phyloP scores from a whole-genome alignment of 2,888 invertebrate genomes.

The Synanthedon tipuliformis region DNA sequence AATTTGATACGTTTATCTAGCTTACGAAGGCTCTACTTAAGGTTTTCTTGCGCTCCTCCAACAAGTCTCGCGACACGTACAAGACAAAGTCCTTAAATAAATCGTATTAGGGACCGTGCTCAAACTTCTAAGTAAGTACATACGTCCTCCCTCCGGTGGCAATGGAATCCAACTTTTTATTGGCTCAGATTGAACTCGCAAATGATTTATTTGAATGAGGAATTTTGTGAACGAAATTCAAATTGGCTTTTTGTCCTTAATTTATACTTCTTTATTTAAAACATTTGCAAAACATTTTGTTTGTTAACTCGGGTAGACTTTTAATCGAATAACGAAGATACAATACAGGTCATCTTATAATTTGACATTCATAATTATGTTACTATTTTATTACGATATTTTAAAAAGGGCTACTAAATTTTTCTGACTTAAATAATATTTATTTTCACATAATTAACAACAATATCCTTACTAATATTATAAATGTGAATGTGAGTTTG shows the following conservation, averaged over 20 bases:
- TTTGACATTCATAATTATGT: no score
- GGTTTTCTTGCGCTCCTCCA: neutral
- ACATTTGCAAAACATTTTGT: no score
- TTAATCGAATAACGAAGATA: no score
- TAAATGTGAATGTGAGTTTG: no score
- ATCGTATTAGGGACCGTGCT: conserved; percentile 4
- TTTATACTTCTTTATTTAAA: no score
- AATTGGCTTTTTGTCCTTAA: neutral
- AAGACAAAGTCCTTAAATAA: conserved; percentile 8
- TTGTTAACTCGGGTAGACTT: no score
- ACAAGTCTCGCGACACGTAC: conserved; percentile 3
- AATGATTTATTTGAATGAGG: conserved; percentile 2
- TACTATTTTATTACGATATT: no score
- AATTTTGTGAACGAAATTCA: neutral
- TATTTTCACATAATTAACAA: no score
- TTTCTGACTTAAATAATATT: no score
- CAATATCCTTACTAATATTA: no score
- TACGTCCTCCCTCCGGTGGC: conserved; percentile 1
- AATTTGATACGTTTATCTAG: neutral
- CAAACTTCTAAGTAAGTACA: conserved; percentile 1
- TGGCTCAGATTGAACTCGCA: conserved; percentile 5
- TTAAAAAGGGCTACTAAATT: no score
- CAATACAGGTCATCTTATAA: no score
- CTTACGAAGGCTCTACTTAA: neutral
- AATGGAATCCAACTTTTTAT: conserved; percentile 4